These are phyloP conservation scores for Cuculus canorus DNA, from an alignment of 2,797 vertebrate genomes.

Conservation along the genomic window DNA sequence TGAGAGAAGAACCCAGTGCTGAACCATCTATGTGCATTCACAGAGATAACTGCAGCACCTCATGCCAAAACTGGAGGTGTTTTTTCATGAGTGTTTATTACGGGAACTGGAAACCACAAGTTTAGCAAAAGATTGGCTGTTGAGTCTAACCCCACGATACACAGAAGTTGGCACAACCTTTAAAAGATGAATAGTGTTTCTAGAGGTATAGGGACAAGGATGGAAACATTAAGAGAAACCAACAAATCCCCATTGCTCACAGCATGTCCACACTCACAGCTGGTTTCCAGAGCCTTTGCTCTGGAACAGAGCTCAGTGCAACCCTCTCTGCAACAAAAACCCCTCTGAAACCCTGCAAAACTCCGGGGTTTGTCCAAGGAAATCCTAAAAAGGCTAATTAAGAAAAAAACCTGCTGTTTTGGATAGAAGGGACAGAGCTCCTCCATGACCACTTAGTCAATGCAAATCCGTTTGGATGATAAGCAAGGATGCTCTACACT, in stretches of 20 bases:
- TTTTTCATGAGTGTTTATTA: background rate
- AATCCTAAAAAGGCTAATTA: background rate
- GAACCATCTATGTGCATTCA: background rate
- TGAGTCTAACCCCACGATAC: accelerated
- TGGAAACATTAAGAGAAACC: background rate
- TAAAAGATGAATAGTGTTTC: background rate
- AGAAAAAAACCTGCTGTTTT: background rate
- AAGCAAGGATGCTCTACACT: background rate
- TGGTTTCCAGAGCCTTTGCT: background rate
- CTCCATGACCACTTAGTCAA: background rate
- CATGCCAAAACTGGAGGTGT: background rate
- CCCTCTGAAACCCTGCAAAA: background rate
- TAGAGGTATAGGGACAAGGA: background rate
- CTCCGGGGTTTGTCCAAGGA: background rate
- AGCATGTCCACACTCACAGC: accelerated
- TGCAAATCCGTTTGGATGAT: background rate
- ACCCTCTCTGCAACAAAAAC: background rate
- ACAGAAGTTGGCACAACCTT: background rate
- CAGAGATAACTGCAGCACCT: background rate
- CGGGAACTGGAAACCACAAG: background rate
- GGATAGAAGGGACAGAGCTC: background rate
- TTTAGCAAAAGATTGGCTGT: background rate
- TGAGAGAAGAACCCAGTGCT: background rate
- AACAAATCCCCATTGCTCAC: background rate
- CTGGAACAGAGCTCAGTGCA: background rate